These are phyloP conservation scores for Rhinella marina DNA, from an alignment of 2,797 vertebrate species.

Conservation along the genomic window DNA sequence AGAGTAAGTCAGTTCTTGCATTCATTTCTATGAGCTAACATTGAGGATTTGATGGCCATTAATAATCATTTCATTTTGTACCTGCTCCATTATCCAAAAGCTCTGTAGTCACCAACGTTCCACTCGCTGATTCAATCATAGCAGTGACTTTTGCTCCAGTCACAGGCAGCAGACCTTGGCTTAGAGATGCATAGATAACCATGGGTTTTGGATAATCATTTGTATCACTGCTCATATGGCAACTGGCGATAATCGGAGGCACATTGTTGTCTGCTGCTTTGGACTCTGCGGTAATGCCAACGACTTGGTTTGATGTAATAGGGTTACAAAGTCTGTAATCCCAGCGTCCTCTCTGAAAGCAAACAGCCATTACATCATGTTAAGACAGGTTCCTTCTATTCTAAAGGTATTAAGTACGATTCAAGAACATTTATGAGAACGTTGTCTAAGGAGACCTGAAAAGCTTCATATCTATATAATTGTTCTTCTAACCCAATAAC, in stretches of 20 bases:
- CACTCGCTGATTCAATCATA: conserved; percentile 67
- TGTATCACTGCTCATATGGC: conserved; percentile 63
- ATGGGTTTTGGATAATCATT: conserved; percentile 67
- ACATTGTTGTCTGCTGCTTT: conserved; percentile 66
- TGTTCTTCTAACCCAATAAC: too few species aligned
- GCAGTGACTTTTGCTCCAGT: conserved; percentile 71
- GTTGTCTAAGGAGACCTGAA: too few species aligned
- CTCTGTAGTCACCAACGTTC: conserved; percentile 59
- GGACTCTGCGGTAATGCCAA: conserved; percentile 73
- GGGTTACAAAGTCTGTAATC: conserved; percentile 65
- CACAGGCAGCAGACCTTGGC: conserved; percentile 71
- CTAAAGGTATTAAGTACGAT: too few species aligned
- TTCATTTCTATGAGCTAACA: too few species aligned
- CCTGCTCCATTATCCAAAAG: conserved; percentile 76
- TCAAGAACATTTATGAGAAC: too few species aligned
- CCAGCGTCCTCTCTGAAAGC: conserved; percentile 73
- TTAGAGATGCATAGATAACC: conserved; percentile 72
- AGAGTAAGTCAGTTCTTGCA: too few species aligned
- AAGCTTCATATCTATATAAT: too few species aligned
- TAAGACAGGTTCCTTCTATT: neutral
- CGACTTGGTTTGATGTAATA: conserved; percentile 63
- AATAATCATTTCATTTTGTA: conserved; percentile 55
- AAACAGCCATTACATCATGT: conserved; percentile 38
- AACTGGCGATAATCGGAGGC: conserved; percentile 69
- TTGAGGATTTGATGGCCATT: neutral